phyloP scores from a whole-genome alignment of 1,140 invertebrate species.

The Drosophila ohnishii region DNA sequence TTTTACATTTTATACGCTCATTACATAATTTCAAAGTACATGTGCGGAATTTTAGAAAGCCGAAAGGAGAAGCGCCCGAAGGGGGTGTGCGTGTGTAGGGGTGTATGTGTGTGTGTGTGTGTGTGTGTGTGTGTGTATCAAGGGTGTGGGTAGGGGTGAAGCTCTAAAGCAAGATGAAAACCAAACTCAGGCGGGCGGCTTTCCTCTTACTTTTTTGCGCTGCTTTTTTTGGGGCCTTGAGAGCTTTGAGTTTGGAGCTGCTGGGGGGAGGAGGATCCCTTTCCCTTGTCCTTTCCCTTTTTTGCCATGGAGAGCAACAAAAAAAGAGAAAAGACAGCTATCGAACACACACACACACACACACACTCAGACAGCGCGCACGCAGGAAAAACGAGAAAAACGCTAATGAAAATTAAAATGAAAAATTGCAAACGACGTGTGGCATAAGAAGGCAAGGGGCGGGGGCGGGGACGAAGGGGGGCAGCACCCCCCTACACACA shows the following conservation, averaged over 20 bases:
- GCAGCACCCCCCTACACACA: conserved; percentile 10
- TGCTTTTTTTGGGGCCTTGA: conserved; percentile 13
- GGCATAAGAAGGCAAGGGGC: conserved; percentile 26
- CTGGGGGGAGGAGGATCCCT: neutral
- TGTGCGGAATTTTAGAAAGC: conserved; percentile 75
- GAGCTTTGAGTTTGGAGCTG: conserved; percentile 1
- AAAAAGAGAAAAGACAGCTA: conserved; percentile 44
- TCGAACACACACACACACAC: conserved; percentile 44
- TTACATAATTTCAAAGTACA: conserved; percentile 82
- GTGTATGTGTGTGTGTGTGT: neutral
- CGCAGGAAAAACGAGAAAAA: conserved; percentile 73
- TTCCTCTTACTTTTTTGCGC: conserved; percentile 10
- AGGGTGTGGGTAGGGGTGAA: neutral
- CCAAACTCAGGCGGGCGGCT: conserved; percentile 3
- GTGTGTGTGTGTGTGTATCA: neutral
- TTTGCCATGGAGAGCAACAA: conserved; percentile 1
- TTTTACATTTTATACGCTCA: conserved; percentile 83
- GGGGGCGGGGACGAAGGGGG: neutral
- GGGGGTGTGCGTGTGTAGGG: neutral
- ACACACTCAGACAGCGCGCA: conserved; percentile 20
- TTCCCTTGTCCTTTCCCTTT: neutral
- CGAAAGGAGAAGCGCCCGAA: conserved; percentile 26
- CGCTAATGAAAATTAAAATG: conserved; percentile 83
- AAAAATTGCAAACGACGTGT: conserved; percentile 82
- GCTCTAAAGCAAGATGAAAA: conserved; percentile 11